Percentiles rank a stretch among this genome's conserved stretches.
phyloP scores from a whole-genome alignment of 1,140 invertebrate species.

The Zophobas morio region DNA sequence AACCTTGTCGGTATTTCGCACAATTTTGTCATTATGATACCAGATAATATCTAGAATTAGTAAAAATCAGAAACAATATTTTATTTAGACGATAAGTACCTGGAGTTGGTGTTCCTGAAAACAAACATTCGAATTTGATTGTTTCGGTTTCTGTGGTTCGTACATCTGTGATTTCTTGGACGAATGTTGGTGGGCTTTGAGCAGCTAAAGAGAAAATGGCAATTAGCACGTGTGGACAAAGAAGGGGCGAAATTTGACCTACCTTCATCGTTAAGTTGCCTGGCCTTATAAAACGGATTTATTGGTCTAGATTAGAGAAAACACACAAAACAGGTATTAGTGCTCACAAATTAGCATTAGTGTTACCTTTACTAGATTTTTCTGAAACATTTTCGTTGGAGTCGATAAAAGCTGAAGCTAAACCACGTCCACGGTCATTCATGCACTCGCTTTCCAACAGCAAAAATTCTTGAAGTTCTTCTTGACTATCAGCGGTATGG shows the following conservation, averaged over 20 bases:
- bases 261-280: conserved; percentile 50
- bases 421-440: conserved; percentile 68
- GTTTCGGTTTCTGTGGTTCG: conserved; percentile 82
- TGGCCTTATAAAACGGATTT: conserved; percentile 52
- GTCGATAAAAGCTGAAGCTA: conserved; percentile 68
- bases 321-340: conserved; percentile 54
- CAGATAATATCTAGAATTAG: conserved; percentile 84
- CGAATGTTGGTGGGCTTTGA: conserved; percentile 85
- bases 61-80: neutral
- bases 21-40: conserved; percentile 89
- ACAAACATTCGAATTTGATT: conserved; percentile 82
- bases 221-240: conserved; percentile 4
- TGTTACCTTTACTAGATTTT: conserved; percentile 52
- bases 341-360: conserved; percentile 55
- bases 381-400: conserved; percentile 12
- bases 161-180: conserved; percentile 83
- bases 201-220: conserved; percentile 73
- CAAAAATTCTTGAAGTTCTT: conserved; percentile 78
- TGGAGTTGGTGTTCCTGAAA: conserved; percentile 88
- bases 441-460: conserved; percentile 77
- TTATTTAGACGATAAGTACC: conserved; percentile 70
- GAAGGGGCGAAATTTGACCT: neutral
- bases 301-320: conserved; percentile 57
- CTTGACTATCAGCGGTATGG: conserved; percentile 75
- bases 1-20: conserved; percentile 80